Evolutionary conservation across 2,888 invertebrate species (phyloP), one percentile per base, ranked within the genome.

Genomic region (Macrophya alboannulata): DNA sequence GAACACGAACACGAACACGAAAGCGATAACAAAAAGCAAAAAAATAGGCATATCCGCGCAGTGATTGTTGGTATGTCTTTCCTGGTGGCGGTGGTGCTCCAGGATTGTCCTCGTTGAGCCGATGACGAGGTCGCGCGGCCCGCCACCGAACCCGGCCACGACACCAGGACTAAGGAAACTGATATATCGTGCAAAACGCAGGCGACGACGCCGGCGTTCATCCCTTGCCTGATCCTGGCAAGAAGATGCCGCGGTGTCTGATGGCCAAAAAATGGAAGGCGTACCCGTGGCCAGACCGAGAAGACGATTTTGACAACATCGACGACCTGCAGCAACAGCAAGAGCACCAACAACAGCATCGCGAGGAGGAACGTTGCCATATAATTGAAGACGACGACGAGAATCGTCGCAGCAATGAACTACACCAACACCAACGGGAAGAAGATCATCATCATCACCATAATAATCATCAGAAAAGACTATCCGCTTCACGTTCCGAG

Each of bases 221-320:
- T 94, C 94, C 94, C 94, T 94, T 94, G 94, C 94, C 94, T 93
- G 94, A 94, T 95, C 94, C 94, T 93, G 94, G 95, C 94, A 94
- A 94, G 95, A 96, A 95, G 94, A 98, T 98, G 98, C 98, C 98
- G 95, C 97, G 98, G 94, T 98, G 98, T 95, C 96, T 98, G 94
- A 98, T 98, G 98, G 98, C 98, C 93, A 98, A 98, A 95, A 98
- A 98, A 96, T 98, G 98, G 97, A 98, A 98, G 96, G 97, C 96
- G 94, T 96, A 96, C 93, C 96, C 96, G 89, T 97, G 97, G 96
- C 96, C 96, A 90, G 96, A 96, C 91, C 95, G 96, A 89, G 95
- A 95, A 88, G 93, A 94, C 87, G 93, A 93, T 86, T 90, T 90
- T 62, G 88, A 89, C 1, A 43, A 51, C 68, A 15, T 68, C 79